phyloP scores from a whole-genome alignment of 2,888 invertebrate genomes.

The Agapostemon virescens region DNA sequence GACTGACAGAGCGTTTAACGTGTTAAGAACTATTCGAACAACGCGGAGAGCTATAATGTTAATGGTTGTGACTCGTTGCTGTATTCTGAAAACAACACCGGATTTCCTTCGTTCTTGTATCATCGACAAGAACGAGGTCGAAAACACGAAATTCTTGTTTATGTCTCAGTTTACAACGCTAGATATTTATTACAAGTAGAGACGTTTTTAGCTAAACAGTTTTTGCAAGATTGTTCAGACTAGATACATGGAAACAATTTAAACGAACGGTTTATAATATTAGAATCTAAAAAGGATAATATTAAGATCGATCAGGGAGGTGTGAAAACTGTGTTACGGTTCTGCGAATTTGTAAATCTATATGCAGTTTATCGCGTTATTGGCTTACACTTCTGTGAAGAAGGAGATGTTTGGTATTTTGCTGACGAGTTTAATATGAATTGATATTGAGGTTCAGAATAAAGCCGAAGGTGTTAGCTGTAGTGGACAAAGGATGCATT shows the following conservation, averaged over 20 bases:
- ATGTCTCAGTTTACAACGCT: neutral
- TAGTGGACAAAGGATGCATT: neutral
- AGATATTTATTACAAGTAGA: no score
- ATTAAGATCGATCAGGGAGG: neutral
- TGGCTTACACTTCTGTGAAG: neutral
- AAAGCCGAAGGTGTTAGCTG: neutral
- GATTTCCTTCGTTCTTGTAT: conserved; percentile 37
- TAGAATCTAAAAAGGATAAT: neutral
- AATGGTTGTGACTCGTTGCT: conserved; percentile 12
- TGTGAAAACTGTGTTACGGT: neutral
- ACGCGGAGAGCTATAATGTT: neutral
- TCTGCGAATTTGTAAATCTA: neutral
- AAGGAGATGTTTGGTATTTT: neutral
- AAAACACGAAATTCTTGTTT: conserved; percentile 54
- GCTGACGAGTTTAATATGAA: neutral
- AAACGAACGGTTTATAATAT: neutral
- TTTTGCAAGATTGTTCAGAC: neutral
- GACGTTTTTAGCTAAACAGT: neutral
- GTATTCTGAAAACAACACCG: neutral
- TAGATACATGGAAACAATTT: neutral
- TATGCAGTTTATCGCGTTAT: neutral
- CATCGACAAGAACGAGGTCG: conserved; percentile 21
- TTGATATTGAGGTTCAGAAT: neutral
- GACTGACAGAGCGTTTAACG: no score
- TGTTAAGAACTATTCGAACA: conserved; percentile 7